These are phyloP conservation scores for Metopia argyrocephala DNA, from an alignment of 2,888 invertebrate genomes.

Conservation along the genomic window DNA sequence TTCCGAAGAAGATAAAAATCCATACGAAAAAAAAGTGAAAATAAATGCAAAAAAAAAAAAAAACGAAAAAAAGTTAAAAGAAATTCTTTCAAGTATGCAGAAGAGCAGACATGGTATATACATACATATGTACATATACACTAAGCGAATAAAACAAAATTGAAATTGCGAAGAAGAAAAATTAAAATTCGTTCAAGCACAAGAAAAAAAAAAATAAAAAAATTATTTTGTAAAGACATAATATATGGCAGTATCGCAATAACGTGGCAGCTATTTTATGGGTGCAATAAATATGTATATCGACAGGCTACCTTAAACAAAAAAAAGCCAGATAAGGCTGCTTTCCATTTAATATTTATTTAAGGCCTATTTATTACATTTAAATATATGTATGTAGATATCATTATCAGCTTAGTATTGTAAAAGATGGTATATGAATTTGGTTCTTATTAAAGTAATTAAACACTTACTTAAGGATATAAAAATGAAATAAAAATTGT, in stretches of 20 bases:
- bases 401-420: no score
- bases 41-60: conserved; percentile 38
- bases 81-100: conserved; percentile 8
- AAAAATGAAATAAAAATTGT: no score
- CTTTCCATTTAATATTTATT: no score
- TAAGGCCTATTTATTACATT: no score
- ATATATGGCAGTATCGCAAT: background rate
- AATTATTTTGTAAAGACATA: background rate
- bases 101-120: conserved; percentile 16
- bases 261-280: background rate
- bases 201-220: background rate
- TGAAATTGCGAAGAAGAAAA: conserved; percentile 13
- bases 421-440: no score
- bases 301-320: no score
- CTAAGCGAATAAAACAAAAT: background rate
- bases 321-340: no score
- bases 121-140: background rate
- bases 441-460: no score
- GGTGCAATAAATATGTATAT: no score
- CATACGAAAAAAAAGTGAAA: conserved; percentile 42
- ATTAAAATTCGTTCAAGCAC: conserved; percentile 7
- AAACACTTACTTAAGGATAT: no score
- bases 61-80: conserved; percentile 10
- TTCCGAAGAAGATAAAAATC: conserved; percentile 15
- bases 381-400: no score